Evolutionary conservation across 2,113 vertebrate genomes (phyloP), one percentile per base, ranked within the genome.

Genomic region (Datnioides undecimradiatus): DNA sequence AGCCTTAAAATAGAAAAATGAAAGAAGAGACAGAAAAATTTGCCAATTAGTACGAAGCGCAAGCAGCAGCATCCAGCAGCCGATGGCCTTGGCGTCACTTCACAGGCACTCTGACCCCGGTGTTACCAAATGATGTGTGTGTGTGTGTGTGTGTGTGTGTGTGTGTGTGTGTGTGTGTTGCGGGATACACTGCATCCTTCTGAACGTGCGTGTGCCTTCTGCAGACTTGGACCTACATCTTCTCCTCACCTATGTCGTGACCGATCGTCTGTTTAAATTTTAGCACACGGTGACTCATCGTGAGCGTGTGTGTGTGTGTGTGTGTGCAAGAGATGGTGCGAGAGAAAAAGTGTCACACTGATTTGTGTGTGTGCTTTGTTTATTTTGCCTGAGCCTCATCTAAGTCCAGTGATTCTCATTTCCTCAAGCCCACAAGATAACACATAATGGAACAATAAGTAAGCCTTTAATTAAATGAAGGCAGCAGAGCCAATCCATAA

Each of bases 201-300:
- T 57, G 23, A 43, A 2, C 46, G 63, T 48, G 51, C 9, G 57
- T 29, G 43, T 33, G 51, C 1, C 21, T 3, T 27, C 63, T 45
- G 57, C 62, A 59, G 58, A 45, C 76, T 13, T 23, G 27, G 29
- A 57, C 60, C 40, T 31, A 6, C 51, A n/a, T 8, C 52, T 21
- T 49, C 60, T 74, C 23, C 33, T 73, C 21, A 49, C 41, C 59
- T 6, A n/a, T 58, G 45, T 80, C 60, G 57, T 86, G 64, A 80
- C 72, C 59, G 36, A 73, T 58, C 43, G 9, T 25, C 16, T 59
- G 45, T 19, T 60, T 59, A 45, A 69, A 69, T 76, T 60, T 33
- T 38, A 12, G 40, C 51, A 16, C 76, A 76, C n/a, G 65, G 40
- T 80, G 86, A 82, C 62, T 82, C 88, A 75, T 29, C 25, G 21